These are phyloP conservation scores for Drosophila bunnanda DNA, from an alignment of 2,888 invertebrate species.

Conservation along the genomic window DNA sequence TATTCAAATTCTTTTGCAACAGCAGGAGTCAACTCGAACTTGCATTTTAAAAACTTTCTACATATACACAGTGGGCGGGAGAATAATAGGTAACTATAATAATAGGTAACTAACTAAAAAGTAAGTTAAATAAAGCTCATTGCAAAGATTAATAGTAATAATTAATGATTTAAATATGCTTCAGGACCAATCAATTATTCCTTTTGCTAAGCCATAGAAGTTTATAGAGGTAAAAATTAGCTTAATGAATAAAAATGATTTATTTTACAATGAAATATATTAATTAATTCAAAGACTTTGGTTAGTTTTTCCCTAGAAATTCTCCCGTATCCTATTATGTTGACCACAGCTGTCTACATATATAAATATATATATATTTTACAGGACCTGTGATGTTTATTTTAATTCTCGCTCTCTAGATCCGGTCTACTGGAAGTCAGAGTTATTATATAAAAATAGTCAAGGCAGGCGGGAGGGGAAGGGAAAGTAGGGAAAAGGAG, in stretches of 20 bases:
- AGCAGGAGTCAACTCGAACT: slow-evolving; percentile 43
- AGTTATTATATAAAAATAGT: slow-evolving; percentile 59
- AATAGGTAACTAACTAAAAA: not conserved
- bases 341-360: slow-evolving; percentile 4
- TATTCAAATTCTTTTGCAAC: slow-evolving; percentile 70
- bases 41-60: slow-evolving; percentile 37
- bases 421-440: slow-evolving; percentile 23
- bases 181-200: not conserved
- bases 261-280: no score
- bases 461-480: slow-evolving; percentile 41
- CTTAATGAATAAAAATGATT: no score
- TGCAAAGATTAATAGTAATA: no score
- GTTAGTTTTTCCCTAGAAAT: not conserved
- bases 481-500: slow-evolving; percentile 28
- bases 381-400: slow-evolving; percentile 68
- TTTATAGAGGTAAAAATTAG: no score
- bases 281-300: no score
- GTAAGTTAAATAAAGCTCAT: not conserved
- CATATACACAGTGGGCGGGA: not conserved
- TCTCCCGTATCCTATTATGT: not conserved
- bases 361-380: slow-evolving; percentile 46
- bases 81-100: not conserved
- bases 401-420: slow-evolving; percentile 64
- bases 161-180: not conserved
- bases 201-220: not conserved